Evolutionary conservation across 2,797 vertebrate genomes (phyloP).

Genomic region (Pseudochaenichthys georgianus): DNA sequence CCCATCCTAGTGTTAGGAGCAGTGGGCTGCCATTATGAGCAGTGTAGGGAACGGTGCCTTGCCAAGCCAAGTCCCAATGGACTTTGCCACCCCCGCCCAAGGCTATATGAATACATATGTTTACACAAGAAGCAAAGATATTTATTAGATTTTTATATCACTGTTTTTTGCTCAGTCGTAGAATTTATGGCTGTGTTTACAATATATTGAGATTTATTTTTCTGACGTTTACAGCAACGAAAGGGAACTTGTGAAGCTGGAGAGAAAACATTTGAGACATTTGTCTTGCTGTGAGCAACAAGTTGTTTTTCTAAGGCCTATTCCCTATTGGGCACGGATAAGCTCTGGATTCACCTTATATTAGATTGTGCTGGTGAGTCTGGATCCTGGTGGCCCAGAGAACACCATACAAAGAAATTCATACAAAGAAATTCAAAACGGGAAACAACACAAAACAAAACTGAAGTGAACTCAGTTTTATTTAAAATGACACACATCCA

Average conservation of each 20-base stretch:
- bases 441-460: neutral
- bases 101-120: neutral
- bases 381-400: neutral
- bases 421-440: neutral
- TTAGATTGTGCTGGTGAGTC: neutral
- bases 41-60: no score
- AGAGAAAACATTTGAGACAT: neutral
- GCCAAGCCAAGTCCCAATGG: no score
- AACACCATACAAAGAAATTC: neutral
- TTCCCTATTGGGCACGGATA: neutral
- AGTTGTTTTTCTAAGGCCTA: neutral
- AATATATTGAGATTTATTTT: constrained; percentile 18
- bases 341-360: constrained; percentile 7
- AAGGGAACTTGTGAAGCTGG: neutral
- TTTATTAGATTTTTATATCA: neutral
- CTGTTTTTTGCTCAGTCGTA: constrained; percentile 9
- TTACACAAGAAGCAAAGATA: neutral
- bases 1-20: no score
- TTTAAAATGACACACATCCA: neutral
- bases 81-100: neutral
- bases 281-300: neutral
- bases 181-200: constrained; percentile 4
- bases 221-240: constrained; percentile 8
- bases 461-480: neutral
- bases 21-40: no score